Evolutionary conservation across 2,797 vertebrate species (phyloP).

Genomic region (Rhinoraja longicauda): DNA sequence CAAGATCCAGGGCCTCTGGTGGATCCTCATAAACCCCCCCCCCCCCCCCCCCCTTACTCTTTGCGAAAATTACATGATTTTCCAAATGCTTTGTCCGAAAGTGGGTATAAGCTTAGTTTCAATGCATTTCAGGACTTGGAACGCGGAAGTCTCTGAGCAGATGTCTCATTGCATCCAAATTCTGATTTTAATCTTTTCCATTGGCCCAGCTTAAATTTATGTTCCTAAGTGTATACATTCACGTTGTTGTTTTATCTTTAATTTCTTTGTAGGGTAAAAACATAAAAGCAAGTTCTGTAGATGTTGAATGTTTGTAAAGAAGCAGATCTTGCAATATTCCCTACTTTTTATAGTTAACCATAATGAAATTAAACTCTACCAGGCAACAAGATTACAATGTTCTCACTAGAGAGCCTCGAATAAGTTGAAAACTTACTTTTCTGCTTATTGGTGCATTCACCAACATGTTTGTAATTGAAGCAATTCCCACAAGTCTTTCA

Average conservation of each 20-base stretch:
- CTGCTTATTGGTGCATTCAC: constrained; percentile 20
- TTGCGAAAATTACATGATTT: not conserved
- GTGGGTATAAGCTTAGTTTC: not conserved
- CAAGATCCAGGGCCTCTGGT: not conserved
- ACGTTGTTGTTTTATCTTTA: not conserved
- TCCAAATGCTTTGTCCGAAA: too few relatives aligned
- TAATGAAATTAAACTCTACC: not conserved
- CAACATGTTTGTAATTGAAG: constrained; percentile 8
- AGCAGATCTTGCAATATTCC: not conserved
- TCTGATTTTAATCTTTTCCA: not conserved
- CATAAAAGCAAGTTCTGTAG: not conserved
- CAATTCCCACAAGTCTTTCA: constrained; percentile 23
- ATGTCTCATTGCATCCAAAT: not conserved
- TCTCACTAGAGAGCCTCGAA: not conserved
- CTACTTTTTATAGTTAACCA: not conserved
- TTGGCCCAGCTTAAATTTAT: not conserved
- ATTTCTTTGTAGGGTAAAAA: not conserved
- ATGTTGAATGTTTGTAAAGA: not conserved
- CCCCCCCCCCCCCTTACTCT: not conserved
- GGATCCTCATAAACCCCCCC: not conserved
- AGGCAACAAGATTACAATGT: not conserved
- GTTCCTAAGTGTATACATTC: not conserved
- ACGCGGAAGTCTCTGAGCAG: not conserved
- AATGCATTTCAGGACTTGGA: not conserved
- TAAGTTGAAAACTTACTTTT: not conserved